A percentile compares a stretch with the other conserved stretches of the same genome.
Evolutionary conservation across 2,888 invertebrate genomes (phyloP).

Genomic region (Dinocampus coccinellae): DNA sequence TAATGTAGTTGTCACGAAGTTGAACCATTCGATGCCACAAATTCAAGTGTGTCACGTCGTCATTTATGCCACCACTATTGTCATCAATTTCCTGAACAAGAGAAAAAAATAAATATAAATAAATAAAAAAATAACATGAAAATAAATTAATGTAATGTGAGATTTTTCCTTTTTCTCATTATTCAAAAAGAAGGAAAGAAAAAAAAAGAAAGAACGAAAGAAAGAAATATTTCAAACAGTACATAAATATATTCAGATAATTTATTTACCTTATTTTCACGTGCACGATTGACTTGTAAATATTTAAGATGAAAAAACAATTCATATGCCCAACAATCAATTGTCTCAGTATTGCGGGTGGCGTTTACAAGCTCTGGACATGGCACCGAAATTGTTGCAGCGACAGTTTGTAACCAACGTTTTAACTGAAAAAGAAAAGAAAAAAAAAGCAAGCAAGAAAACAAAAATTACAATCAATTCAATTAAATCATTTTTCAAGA

Average conservation of each 20-base stretch:
- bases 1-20: slow-evolving; percentile 61
- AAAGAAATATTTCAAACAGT: slow-evolving; percentile 11
- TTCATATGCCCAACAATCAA: slow-evolving; percentile 64
- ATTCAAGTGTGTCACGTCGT: slow-evolving; percentile 53
- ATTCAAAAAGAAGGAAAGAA: too few species aligned
- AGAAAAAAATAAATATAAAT: neutral
- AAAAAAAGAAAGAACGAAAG: too few species aligned
- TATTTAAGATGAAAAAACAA: slow-evolving; percentile 62
- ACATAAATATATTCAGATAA: too few species aligned
- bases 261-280: slow-evolving; percentile 51
- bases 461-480: slow-evolving; percentile 1
- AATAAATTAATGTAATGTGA: slow-evolving; percentile 12
- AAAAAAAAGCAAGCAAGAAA: slow-evolving; percentile 10
- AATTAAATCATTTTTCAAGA: too few species aligned
- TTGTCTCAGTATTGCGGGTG: slow-evolving; percentile 57
- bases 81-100: slow-evolving; percentile 31
- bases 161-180: too few species aligned
- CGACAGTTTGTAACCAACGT: slow-evolving; percentile 59
- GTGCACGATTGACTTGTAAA: slow-evolving; percentile 54
- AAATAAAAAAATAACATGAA: slow-evolving; percentile 16
- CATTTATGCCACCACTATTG: slow-evolving; percentile 40
- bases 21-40: slow-evolving; percentile 61
- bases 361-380: slow-evolving; percentile 51
- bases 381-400: slow-evolving; percentile 44
- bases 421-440: slow-evolving; percentile 52